Conservation (phyloP, 2,888 invertebrate species). For the Brachyptera risi region DNA sequence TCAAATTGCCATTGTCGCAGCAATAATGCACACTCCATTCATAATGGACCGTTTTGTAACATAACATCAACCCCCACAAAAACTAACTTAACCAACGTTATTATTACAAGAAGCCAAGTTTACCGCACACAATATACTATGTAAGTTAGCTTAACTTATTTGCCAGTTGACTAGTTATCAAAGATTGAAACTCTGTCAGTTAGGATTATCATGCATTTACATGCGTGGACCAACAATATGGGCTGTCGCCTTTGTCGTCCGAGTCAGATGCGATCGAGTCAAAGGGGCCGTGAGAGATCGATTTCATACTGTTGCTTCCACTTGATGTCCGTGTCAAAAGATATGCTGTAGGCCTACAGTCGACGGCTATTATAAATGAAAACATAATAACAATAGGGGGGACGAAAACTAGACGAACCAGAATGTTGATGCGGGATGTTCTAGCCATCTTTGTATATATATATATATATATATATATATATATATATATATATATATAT, state of each 20-base stretch:
- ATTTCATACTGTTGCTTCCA: conserved; percentile 28
- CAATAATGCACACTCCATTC: neutral
- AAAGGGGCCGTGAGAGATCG: conserved; percentile 19
- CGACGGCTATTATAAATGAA: conserved; percentile 8
- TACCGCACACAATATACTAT: neutral
- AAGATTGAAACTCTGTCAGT: conserved; percentile 7
- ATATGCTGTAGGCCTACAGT: conserved; percentile 11
- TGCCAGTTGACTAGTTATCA: conserved; percentile 14
- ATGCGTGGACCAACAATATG: neutral
- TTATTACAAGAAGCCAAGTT: conserved; percentile 3
- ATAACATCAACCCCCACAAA: neutral
- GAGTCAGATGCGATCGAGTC: neutral
- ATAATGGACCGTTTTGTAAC: neutral
- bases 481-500: too few relatives aligned
- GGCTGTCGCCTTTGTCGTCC: conserved; percentile 9
- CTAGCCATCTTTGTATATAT: neutral
- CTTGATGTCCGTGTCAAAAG: conserved; percentile 26
- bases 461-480: too few relatives aligned
- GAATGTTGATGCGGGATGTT: neutral
- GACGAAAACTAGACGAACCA: neutral
- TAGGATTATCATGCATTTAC: conserved; percentile 14
- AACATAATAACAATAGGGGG: neutral
- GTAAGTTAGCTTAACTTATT: conserved; percentile 17
- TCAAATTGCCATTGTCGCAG: neutral
- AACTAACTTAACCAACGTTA: neutral